Percentiles rank a stretch among this genome's conserved stretches.
These are phyloP conservation scores for Agriopis aurantiaria DNA, from an alignment of 2,888 invertebrate genomes.

Conservation along the genomic window DNA sequence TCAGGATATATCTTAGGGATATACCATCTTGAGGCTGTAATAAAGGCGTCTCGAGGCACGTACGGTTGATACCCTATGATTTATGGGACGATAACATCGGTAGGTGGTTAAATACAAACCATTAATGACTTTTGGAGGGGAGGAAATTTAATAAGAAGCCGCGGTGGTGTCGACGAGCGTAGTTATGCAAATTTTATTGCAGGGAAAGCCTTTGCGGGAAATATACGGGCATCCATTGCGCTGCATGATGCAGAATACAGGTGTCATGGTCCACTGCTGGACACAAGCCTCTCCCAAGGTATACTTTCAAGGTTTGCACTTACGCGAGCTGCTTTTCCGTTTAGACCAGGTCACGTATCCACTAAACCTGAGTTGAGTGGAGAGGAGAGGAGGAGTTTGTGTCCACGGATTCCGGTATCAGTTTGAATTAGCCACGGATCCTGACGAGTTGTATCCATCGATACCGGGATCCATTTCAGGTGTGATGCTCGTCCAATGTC, in stretches of 20 bases:
- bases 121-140: conserved; percentile 84
- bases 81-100: conserved; percentile 77
- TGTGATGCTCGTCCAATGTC: too few species aligned
- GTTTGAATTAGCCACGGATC: too few species aligned
- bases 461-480: too few species aligned
- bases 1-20: conserved; percentile 17
- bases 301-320: too few species aligned
- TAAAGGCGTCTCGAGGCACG: conserved; percentile 70
- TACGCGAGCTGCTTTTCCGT: too few species aligned
- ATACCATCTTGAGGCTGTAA: conserved; percentile 71
- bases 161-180: conserved; percentile 78
- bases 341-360: too few species aligned
- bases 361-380: too few species aligned
- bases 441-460: too few species aligned
- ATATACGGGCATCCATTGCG: conserved; percentile 57
- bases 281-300: too few species aligned
- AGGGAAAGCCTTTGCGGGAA: conserved; percentile 71
- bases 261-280: neutral
- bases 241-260: conserved; percentile 3
- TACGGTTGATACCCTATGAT: conserved; percentile 78
- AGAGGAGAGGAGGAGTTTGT: too few species aligned
- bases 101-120: conserved; percentile 84
- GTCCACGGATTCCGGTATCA: too few species aligned
- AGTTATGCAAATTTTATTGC: conserved; percentile 86
- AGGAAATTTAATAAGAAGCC: conserved; percentile 85